Evolutionary conservation across 2,113 vertebrate genomes (phyloP).

Genomic region (Neodontobutis hainanensis): DNA sequence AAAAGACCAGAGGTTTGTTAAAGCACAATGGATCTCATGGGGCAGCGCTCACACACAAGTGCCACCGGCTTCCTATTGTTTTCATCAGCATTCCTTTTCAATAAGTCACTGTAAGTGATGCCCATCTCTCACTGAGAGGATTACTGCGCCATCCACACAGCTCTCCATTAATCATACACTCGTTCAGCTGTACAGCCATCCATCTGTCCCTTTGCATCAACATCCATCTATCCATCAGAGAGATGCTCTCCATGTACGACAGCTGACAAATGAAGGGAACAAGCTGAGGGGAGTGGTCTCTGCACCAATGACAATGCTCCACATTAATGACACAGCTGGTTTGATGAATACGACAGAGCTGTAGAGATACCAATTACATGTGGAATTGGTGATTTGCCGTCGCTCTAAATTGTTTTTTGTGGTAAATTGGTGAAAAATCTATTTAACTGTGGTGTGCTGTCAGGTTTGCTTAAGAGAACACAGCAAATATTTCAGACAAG

Average conservation of each 20-base stretch:
- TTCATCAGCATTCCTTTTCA: constrained; percentile 16
- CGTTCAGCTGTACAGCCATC: not conserved
- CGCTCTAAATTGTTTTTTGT: too few species aligned
- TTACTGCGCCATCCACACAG: not conserved
- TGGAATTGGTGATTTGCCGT: too few species aligned
- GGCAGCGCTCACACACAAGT: constrained; percentile 11
- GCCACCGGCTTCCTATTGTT: constrained; percentile 16
- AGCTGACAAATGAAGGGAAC: not conserved
- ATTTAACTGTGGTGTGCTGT: too few species aligned
- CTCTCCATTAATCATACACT: constrained; percentile 1
- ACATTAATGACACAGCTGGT: not conserved
- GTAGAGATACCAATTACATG: not conserved
- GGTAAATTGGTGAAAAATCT: too few species aligned
- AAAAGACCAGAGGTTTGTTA: constrained; percentile 49
- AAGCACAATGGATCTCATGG: constrained; percentile 42
- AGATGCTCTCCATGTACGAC: not conserved
- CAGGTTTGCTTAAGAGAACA: too few species aligned
- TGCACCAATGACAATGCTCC: not conserved
- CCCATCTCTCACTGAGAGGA: constrained; percentile 15
- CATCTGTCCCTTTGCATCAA: not conserved
- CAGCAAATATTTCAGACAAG: too few species aligned
- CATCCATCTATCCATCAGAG: not conserved
- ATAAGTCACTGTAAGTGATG: constrained; percentile 33
- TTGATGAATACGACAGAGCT: not conserved
- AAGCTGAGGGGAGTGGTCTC: not conserved